Conservation (phyloP, 2,113 vertebrate species). For the Brachionichthys hirsutus region DNA sequence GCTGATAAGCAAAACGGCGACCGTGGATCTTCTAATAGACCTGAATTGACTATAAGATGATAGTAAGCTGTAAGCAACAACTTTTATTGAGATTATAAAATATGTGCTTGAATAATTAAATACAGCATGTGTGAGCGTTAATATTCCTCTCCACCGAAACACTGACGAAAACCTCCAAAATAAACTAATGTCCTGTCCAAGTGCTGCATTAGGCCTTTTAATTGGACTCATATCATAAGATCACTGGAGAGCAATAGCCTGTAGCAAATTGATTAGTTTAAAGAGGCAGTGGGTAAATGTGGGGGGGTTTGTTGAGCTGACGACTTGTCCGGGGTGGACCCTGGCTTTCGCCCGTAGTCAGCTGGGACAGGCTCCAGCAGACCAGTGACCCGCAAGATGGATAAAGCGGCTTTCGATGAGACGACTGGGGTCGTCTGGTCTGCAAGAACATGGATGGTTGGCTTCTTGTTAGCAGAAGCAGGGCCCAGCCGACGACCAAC, state of each 20-base stretch:
- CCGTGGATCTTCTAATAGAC: neutral
- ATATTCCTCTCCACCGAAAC: neutral
- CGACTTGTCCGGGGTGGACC: no score
- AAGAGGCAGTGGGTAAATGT: slow-evolving; percentile 37
- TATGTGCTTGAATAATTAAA: neutral
- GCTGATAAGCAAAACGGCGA: neutral
- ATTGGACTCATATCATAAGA: slow-evolving; percentile 53
- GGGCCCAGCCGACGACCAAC: slow-evolving; percentile 18
- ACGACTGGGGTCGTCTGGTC: no score
- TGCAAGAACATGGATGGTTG: no score
- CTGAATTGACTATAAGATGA: neutral
- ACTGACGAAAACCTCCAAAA: slow-evolving; percentile 47
- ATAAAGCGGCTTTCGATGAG: no score
- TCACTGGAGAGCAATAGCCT: slow-evolving; percentile 52
- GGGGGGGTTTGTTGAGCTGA: neutral
- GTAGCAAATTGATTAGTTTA: slow-evolving; percentile 55
- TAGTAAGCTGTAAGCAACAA: neutral
- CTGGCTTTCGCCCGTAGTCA: no score
- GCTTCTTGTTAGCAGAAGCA: neutral
- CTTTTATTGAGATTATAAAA: neutral
- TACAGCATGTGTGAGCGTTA: neutral
- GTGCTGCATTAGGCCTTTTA: slow-evolving; percentile 32
- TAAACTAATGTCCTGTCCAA: slow-evolving; percentile 36
- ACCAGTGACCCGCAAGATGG: no score
- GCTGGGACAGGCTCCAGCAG: neutral